Base-by-base conservation (phyloP, 2,113 vertebrate genomes). In the Oceanodroma tethys region DNA sequence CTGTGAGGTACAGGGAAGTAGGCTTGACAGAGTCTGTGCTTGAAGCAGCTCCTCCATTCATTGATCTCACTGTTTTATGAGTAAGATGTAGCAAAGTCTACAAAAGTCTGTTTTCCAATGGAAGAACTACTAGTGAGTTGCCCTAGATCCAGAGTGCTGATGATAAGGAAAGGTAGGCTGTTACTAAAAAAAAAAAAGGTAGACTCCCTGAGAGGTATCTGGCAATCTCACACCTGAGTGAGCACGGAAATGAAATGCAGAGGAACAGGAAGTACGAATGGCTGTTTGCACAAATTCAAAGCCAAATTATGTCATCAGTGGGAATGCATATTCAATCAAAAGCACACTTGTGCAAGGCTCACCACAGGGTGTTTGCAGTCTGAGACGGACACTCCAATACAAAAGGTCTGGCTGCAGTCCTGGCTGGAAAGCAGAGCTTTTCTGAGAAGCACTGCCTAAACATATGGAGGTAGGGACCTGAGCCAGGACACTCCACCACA, bases 231-330 rank as follows among this genome's bases (percentile, higher is more conserved):
- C 87, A 93, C 48, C 83, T 62, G 76, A 96, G 12, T 5, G 78
- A 91, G 59, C 90, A 88, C 0, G 2, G 83, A 88, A 74, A 86
- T 58, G 83, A 86, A 71, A 71, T 32, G 47, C 6, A 4, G 32
- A 83, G 75, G 67, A 88, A 80, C 71, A 52, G 71, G 86, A 96
- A 73, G 80, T 86, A 94, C 83, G 60, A 91, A 93, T 27, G 45
- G 18, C 80, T 76, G 23, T 25, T 55, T 88, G 59, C 45, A 65
- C 36, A 81, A 76, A 81, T 55, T 76, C 80, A 65, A 75, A 81
- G 83, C 80, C 91, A 97, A 96, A 91, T 94, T n/a, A 23, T 65
- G 73, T 68, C 86, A 86, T 73, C 72, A 1, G 38, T 29, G 27
- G 63, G 42, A 95, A 73, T 3, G 45, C 53, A 40, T 43, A n/a